Conservation (phyloP, 2,113 vertebrate genomes). For the Ailurus styani region DNA sequence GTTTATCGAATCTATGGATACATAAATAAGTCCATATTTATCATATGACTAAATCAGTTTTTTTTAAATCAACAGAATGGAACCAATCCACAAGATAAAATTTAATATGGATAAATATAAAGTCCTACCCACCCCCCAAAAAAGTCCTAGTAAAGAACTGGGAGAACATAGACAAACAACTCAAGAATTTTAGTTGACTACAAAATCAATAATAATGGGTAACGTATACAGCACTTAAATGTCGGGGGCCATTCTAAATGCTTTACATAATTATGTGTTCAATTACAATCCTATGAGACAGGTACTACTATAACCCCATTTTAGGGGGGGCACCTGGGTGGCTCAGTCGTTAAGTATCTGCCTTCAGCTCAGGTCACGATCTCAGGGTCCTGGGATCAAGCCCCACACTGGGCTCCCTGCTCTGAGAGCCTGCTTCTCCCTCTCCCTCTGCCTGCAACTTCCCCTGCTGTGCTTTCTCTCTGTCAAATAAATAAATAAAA, state of each 20-base stretch:
- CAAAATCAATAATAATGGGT: not conserved
- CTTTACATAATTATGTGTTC: not conserved
- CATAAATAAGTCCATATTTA: not conserved
- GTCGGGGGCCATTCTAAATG: not conserved
- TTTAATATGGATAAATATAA: conserved; percentile 10
- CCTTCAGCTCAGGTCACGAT: too few species aligned
- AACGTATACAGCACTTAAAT: not conserved
- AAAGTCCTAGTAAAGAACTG: not conserved
- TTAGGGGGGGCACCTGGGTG: not conserved
- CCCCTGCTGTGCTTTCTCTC: too few species aligned
- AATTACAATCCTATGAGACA: not conserved
- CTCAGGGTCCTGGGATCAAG: too few species aligned
- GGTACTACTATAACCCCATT: not conserved
- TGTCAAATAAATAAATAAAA: too few species aligned
- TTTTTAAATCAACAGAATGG: not conserved
- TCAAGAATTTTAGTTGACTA: not conserved
- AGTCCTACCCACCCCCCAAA: not conserved
- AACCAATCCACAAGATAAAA: not conserved
- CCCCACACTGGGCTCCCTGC: too few species aligned
- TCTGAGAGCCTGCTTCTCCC: too few species aligned
- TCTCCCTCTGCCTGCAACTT: too few species aligned
- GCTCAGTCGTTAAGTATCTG: too few species aligned
- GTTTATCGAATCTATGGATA: not conserved
- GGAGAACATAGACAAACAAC: not conserved
- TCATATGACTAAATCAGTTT: not conserved